Conservation (phyloP, 2,888 invertebrate species). For the Ochropacha duplaris region DNA sequence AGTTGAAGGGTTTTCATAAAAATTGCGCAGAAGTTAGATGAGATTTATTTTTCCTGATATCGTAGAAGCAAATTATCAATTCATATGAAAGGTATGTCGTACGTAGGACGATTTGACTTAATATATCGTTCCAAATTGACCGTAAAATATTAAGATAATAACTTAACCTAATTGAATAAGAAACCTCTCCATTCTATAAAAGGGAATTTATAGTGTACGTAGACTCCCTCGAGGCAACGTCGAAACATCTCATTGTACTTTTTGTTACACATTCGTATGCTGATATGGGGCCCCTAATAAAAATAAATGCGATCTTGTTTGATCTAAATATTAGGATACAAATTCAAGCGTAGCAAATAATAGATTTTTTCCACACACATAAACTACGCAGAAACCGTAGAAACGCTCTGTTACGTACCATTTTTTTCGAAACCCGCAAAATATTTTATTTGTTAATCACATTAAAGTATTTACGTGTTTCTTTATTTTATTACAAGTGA, state of each 20-base stretch:
- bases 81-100: neutral
- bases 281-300: slow-evolving; percentile 67
- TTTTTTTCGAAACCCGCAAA: neutral
- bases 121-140: slow-evolving; percentile 1
- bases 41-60: slow-evolving; percentile 8
- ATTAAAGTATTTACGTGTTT: no score
- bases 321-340: slow-evolving; percentile 71
- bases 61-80: slow-evolving; percentile 21
- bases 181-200: slow-evolving; percentile 40
- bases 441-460: neutral
- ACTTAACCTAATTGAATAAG: slow-evolving; percentile 9
- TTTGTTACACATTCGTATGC: slow-evolving; percentile 67
- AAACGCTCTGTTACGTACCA: neutral
- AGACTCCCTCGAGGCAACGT: slow-evolving; percentile 33
- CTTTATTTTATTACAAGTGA: no score
- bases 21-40: slow-evolving; percentile 4
- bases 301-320: slow-evolving; percentile 65
- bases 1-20: neutral
- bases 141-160: slow-evolving; percentile 17
- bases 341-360: slow-evolving; percentile 47
- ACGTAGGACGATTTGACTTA: slow-evolving; percentile 3
- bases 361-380: slow-evolving; percentile 35
- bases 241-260: slow-evolving; percentile 50
- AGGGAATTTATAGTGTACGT: slow-evolving; percentile 40
- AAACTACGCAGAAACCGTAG: slow-evolving; percentile 10